These are phyloP conservation scores for Leucophenga montana DNA, from an alignment of 2,888 invertebrate species.

Conservation along the genomic window DNA sequence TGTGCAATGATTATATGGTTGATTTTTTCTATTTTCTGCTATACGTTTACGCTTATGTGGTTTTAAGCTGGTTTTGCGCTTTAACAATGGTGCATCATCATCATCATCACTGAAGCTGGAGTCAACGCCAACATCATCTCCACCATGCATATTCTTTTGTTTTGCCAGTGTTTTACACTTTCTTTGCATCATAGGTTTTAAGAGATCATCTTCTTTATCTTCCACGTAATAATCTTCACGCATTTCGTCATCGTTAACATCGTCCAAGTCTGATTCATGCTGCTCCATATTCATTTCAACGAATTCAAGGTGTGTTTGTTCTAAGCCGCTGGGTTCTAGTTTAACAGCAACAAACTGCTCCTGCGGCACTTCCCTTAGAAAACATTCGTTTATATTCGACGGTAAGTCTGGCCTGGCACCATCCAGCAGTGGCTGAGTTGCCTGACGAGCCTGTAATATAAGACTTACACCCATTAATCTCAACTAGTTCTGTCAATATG, in stretches of 20 bases:
- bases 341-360: not conserved
- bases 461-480: slow-evolving; percentile 28
- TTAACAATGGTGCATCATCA: not conserved
- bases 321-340: not conserved
- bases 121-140: not conserved
- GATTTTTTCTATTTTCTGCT: not conserved
- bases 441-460: slow-evolving; percentile 54
- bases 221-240: not conserved
- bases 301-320: not conserved
- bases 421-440: slow-evolving; percentile 52
- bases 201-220: not conserved
- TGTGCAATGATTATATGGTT: not conserved
- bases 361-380: not conserved
- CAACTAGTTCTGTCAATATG: not conserved
- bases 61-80: not conserved
- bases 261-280: not conserved
- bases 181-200: not conserved
- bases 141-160: too few relatives aligned
- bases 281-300: not conserved
- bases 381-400: slow-evolving; percentile 11
- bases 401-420: slow-evolving; percentile 13
- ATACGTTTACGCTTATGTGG: not conserved
- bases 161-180: not conserved
- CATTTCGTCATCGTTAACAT: not conserved
- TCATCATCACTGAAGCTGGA: not conserved